phyloP scores from a whole-genome alignment of 2,113 vertebrate genomes.

The Microcebus ravelobensis region DNA sequence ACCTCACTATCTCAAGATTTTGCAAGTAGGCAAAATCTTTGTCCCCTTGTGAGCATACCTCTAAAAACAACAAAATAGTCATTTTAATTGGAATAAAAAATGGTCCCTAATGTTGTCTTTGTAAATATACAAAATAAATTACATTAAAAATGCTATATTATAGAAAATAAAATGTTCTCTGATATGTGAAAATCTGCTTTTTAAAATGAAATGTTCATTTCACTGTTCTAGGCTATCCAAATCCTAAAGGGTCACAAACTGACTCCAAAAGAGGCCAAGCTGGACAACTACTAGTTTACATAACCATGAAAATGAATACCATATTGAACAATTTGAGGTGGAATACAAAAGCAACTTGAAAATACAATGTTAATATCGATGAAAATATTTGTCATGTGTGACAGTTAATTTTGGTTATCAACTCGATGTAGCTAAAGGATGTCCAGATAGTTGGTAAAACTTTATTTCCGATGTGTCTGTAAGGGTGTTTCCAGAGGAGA shows the following conservation, averaged over 20 bases:
- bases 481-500: neutral
- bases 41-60: neutral
- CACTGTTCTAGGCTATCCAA: conserved; percentile 52
- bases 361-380: conserved; percentile 56
- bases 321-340: conserved; percentile 57
- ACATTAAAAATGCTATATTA: neutral
- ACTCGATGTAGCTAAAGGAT: neutral
- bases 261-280: conserved; percentile 63
- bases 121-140: neutral
- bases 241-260: conserved; percentile 70
- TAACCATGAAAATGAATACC: conserved; percentile 62
- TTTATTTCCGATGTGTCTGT: neutral
- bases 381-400: neutral
- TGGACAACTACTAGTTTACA: conserved; percentile 74
- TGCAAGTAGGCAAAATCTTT: neutral
- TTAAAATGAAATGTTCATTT: neutral
- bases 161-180: neutral
- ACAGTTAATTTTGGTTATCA: neutral
- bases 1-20: neutral
- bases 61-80: neutral
- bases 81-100: neutral
- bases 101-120: neutral
- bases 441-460: neutral
- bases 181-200: neutral
- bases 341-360: conserved; percentile 59